A percentile compares a stretch with the other conserved stretches of the same genome.
These are phyloP conservation scores for Odontamblyopus lacepedii DNA, from an alignment of 2,797 vertebrate species.

Conservation along the genomic window DNA sequence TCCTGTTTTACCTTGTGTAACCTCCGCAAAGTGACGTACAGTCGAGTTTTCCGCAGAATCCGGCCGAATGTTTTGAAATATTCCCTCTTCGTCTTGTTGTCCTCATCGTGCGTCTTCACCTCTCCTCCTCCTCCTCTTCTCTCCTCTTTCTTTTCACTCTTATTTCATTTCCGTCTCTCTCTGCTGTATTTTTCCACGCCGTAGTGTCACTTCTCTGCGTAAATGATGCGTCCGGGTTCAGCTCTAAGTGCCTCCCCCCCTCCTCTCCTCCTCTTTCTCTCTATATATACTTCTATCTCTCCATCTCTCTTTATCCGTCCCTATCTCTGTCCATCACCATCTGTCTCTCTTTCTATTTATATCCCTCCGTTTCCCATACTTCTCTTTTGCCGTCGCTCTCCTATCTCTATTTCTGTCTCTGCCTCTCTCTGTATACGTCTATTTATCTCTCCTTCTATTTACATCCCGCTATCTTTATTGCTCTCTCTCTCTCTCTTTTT, in stretches of 20 bases:
- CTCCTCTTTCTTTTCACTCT: not conserved
- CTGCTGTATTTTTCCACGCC: slow-evolving; percentile 24
- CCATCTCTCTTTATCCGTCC: not conserved
- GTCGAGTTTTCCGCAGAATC: not conserved
- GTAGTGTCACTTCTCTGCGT: slow-evolving; percentile 34
- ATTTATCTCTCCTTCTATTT: not conserved
- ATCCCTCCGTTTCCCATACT: too few relatives aligned
- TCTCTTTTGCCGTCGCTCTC: not conserved
- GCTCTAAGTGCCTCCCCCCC: slow-evolving; percentile 34
- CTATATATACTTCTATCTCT: slow-evolving; percentile 21
- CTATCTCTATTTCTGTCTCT: slow-evolving; percentile 3
- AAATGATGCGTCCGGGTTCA: slow-evolving; percentile 45
- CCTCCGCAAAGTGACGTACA: too few relatives aligned
- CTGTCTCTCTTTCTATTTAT: slow-evolving; percentile 4
- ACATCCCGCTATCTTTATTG: too few relatives aligned
- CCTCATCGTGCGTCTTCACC: slow-evolving; percentile 3
- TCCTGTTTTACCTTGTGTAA: too few relatives aligned
- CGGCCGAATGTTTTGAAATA: not conserved
- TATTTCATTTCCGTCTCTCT: slow-evolving; percentile 21
- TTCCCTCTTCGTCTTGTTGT: not conserved
- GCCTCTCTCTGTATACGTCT: not conserved
- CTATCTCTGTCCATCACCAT: slow-evolving; percentile 19
- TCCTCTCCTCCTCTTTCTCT: not conserved
- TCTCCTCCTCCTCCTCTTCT: not conserved
- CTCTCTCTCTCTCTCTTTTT: slow-evolving; percentile 19